Percentiles rank a stretch among this genome's conserved stretches.
Evolutionary conservation across 2,888 invertebrate species (phyloP).

Genomic region (Nebria salina): DNA sequence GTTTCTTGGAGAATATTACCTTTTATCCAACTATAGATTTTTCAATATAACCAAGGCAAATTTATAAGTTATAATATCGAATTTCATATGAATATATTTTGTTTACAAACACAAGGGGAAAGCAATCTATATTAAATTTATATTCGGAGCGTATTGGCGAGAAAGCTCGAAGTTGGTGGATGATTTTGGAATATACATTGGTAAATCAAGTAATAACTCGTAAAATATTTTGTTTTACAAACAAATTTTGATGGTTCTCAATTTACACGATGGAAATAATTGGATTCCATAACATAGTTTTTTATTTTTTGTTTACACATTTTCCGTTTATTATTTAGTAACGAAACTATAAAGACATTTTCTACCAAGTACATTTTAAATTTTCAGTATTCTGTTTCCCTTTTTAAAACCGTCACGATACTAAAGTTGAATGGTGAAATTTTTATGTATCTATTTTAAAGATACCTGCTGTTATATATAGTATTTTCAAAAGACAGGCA

Average conservation of each 20-base stretch:
- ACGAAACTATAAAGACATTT: background rate
- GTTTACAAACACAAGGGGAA: background rate
- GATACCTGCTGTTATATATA: background rate
- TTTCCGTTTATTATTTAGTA: background rate
- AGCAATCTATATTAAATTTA: background rate
- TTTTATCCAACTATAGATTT: background rate
- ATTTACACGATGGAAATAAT: background rate
- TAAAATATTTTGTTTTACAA: background rate
- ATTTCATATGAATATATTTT: constrained; percentile 1
- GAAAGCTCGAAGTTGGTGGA: background rate
- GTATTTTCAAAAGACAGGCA: background rate
- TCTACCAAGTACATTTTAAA: background rate
- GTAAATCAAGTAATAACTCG: background rate
- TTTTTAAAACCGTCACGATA: background rate
- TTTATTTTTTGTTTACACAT: background rate
- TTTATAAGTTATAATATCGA: background rate
- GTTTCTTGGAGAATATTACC: no score
- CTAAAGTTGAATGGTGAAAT: background rate
- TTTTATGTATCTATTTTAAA: background rate
- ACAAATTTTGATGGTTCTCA: background rate
- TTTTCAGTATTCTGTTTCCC: background rate
- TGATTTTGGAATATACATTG: background rate
- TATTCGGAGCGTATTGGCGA: background rate
- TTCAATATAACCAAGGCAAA: background rate
- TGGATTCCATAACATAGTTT: background rate